phyloP scores from a whole-genome alignment of 2,797 vertebrate species.

The Protonibea diacanthus region DNA sequence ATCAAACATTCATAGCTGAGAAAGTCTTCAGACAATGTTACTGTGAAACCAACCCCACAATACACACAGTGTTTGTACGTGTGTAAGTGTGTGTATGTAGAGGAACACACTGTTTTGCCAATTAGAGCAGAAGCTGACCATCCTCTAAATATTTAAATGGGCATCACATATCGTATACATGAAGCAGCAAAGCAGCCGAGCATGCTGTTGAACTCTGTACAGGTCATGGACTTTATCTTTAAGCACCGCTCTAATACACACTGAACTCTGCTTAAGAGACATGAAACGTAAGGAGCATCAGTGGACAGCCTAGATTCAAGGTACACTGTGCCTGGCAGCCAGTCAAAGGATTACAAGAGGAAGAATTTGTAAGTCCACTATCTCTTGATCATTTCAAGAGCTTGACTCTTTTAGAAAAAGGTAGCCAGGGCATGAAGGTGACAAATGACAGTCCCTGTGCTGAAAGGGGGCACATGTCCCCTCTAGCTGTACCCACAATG shows the following conservation, averaged over 20 bases:
- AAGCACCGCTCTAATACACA: conserved; percentile 30
- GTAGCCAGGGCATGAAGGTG: conserved; percentile 7
- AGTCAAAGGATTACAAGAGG: conserved; percentile 36
- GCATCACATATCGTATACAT: conserved; percentile 60
- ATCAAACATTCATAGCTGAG: conserved; percentile 80
- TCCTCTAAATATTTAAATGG: conserved; percentile 81
- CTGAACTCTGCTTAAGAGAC: conserved; percentile 26
- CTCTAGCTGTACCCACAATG: conserved; percentile 46
- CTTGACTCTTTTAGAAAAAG: conserved; percentile 16
- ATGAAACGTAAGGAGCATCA: conserved; percentile 23
- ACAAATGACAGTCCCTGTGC: not conserved
- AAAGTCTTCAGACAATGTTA: conserved; percentile 74
- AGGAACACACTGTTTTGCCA: conserved; percentile 69
- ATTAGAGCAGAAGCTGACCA: conserved; percentile 83
- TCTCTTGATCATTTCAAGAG: conserved; percentile 43
- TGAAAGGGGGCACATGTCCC: conserved; percentile 23
- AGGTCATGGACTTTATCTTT: conserved; percentile 59
- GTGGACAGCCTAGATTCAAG: conserved; percentile 22
- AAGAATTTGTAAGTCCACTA: conserved; percentile 3
- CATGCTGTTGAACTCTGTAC: conserved; percentile 39
- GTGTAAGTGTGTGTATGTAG: conserved; percentile 8
- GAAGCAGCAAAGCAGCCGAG: conserved; percentile 48
- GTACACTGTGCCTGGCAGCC: conserved; percentile 14
- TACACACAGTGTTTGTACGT: not conserved
- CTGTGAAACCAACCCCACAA: conserved; percentile 48